Conservation (phyloP, 2,797 vertebrate genomes). For the Neopelma chrysocephalum region DNA sequence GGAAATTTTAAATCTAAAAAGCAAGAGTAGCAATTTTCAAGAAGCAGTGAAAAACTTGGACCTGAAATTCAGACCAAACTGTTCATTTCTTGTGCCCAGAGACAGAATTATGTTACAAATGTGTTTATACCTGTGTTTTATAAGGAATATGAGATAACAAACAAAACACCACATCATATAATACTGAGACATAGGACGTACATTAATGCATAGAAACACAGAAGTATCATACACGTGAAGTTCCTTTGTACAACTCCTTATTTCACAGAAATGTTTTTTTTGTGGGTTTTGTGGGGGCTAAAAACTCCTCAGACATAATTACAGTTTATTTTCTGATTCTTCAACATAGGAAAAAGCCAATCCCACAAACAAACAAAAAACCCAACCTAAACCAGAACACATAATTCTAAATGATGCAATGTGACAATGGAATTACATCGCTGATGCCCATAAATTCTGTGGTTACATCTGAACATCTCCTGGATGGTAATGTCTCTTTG, state of each 20-base stretch:
- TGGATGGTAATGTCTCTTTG: neutral
- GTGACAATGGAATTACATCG: neutral
- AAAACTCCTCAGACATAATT: neutral
- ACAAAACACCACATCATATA: neutral
- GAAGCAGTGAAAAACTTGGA: neutral
- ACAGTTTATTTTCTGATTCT: neutral
- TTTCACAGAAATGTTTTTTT: neutral
- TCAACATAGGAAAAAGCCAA: neutral
- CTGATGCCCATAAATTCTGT: neutral
- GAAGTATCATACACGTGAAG: neutral
- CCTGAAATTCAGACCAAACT: neutral
- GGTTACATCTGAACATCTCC: neutral
- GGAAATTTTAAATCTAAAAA: neutral
- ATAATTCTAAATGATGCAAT: neutral
- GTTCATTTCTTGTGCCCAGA: neutral
- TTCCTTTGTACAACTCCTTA: neutral
- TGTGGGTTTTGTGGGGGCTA: fast-evolving
- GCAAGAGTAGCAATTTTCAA: neutral
- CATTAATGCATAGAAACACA: neutral
- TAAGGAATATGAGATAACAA: neutral
- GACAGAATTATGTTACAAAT: neutral
- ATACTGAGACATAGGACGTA: neutral
- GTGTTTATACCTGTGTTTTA: neutral
- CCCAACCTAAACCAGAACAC: neutral
- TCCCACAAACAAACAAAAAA: neutral